A percentile compares a stretch with the other conserved stretches of the same genome.
Conservation (phyloP, 1,140 invertebrate species). For the Eriocheir sinensis region DNA sequence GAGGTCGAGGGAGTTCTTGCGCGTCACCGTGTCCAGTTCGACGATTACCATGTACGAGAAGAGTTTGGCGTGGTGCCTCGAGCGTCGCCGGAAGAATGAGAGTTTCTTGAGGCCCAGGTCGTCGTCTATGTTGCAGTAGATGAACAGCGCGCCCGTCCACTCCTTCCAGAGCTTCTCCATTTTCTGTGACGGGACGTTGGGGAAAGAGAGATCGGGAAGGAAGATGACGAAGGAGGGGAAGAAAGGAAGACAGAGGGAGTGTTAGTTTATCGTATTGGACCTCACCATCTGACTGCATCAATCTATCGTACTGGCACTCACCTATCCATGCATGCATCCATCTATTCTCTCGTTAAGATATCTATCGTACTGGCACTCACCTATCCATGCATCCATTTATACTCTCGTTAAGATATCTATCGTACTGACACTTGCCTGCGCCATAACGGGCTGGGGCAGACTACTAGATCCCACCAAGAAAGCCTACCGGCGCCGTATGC, state of each 20-base stretch:
- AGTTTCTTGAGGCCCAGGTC: conserved; percentile 65
- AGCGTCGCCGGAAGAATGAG: conserved; percentile 50
- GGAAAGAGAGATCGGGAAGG: neutral
- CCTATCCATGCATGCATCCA: no score
- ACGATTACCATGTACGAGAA: conserved; percentile 66
- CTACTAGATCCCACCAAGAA: no score
- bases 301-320: no score
- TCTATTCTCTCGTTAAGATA: neutral
- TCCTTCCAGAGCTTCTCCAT: conserved; percentile 65
- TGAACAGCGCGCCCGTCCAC: conserved; percentile 64
- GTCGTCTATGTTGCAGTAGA: conserved; percentile 71
- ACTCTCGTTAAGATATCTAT: no score
- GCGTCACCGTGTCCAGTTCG: conserved; percentile 64
- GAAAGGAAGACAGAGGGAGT: neutral
- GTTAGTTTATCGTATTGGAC: no score
- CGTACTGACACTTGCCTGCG: no score
- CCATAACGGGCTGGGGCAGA: no score
- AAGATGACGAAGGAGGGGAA: neutral
- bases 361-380: neutral
- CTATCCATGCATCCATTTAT: neutral
- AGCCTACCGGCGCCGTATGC: no score
- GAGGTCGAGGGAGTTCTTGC: conserved; percentile 60
- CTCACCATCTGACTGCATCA: no score
- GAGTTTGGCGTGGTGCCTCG: conserved; percentile 8
- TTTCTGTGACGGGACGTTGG: neutral